Evolutionary conservation across 2,113 vertebrate genomes (phyloP), one percentile per base, ranked within the genome.

Genomic region (Heliornis fulica): DNA sequence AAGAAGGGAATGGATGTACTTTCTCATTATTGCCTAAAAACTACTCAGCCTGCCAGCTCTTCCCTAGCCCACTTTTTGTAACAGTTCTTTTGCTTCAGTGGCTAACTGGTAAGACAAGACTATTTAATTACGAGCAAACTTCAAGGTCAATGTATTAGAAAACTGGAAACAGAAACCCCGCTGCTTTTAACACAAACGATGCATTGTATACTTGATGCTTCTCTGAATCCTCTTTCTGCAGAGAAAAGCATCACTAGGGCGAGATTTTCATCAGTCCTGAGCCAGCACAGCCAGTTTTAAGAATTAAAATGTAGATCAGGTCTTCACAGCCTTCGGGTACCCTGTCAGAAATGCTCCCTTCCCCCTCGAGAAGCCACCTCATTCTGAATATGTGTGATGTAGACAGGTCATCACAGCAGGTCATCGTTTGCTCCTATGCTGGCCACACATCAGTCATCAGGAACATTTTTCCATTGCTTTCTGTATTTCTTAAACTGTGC

Each of bases 61-160:
- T 90, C 83, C 79, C 51, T 45, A 38, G 20, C 48, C 43, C 9
- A 4, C 56, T 86, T 40, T 61, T 75, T 74, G 54, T 71, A 86
- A 20, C 11, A 48, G 60, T 29, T 53, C 46, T 83, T 90, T 86
- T 94, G 31, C 90, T 81, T 92, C 61, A 34, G 0, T 34, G 56
- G 51, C 69, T 84, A 82, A 66, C 69, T 48, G 72, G 56, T 60
- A 90, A 81, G 61, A 80, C 86, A 82, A 53, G 72, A 72, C 77
- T 93, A 89, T 87, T 79, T 90, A 51, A 87, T 65, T 93, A 66
- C 1, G 0, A 95, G 78, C 64, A 79, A 69, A 91, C 38, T 69
- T 92, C 80, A 92, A 92, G 85, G 90, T 81, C 83, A 96, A 93
- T 43, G 76, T 57, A 51, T 75, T 61, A 92, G 88, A 86, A 94